Conservation (phyloP, 2,113 vertebrate genomes). For the Himantopus leucocephalus region DNA sequence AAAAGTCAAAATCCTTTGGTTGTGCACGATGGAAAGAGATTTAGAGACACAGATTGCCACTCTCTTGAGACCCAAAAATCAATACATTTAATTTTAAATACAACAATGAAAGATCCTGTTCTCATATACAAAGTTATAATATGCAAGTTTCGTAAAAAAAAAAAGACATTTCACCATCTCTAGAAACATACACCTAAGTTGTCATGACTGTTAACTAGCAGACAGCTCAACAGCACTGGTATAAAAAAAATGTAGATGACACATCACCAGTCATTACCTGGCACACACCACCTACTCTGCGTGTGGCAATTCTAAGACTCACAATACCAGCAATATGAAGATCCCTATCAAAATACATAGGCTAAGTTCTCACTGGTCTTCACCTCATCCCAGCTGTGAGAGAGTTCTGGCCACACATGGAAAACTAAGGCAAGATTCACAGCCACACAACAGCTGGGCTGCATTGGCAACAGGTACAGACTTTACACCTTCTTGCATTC, state of each 20-base stretch:
- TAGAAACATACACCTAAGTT: neutral
- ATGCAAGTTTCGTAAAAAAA: neutral
- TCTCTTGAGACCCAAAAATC: neutral
- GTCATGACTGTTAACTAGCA: neutral
- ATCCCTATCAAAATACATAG: neutral
- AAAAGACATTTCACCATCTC: neutral
- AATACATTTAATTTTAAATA: neutral
- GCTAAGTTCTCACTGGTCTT: neutral
- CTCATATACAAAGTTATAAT: neutral
- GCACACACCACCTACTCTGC: neutral
- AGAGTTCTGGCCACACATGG: neutral
- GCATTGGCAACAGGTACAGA: neutral
- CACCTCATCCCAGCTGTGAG: neutral
- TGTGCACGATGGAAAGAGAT: neutral
- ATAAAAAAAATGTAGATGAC: neutral
- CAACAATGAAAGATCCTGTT: neutral
- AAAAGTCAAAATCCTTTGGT: neutral
- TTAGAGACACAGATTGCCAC: neutral
- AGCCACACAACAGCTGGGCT: neutral
- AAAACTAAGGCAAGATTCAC: neutral
- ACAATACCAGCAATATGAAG: neutral
- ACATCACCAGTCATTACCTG: neutral
- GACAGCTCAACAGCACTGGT: neutral
- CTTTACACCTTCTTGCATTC: neutral
- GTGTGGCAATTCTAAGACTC: neutral